These are phyloP conservation scores for Cydia amplana DNA, from an alignment of 1,140 invertebrate species.

Conservation along the genomic window DNA sequence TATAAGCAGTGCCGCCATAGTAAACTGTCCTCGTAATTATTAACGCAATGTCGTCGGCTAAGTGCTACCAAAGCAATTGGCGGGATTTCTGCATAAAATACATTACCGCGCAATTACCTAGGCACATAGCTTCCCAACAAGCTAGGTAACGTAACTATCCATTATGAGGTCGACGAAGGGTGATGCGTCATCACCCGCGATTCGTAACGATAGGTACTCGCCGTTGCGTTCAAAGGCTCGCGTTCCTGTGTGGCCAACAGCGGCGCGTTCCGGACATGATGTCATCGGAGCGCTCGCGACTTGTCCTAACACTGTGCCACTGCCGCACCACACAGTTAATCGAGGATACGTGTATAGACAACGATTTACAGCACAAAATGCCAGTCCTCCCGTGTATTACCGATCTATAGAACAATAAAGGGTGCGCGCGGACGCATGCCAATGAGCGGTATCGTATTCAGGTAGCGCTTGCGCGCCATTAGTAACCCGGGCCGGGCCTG, in stretches of 20 bases:
- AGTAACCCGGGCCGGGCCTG: slow-evolving; percentile 64
- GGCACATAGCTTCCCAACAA: neutral
- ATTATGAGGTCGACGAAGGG: slow-evolving; percentile 37
- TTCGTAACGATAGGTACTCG: slow-evolving; percentile 43
- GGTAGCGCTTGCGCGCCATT: slow-evolving; percentile 66
- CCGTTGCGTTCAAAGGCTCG: slow-evolving; percentile 46
- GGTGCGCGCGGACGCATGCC: slow-evolving; percentile 63
- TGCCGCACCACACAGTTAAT: slow-evolving; percentile 64
- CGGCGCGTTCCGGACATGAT: slow-evolving; percentile 66
- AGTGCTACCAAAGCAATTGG: slow-evolving; percentile 13
- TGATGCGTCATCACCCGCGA: slow-evolving; percentile 52
- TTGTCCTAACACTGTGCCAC: slow-evolving; percentile 60
- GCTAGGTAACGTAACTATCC: neutral
- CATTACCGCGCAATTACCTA: neutral
- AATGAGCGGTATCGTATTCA: slow-evolving; percentile 70
- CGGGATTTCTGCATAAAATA: neutral
- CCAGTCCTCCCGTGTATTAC: slow-evolving; percentile 77
- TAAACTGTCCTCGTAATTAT: neutral
- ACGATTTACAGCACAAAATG: slow-evolving; percentile 76
- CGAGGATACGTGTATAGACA: slow-evolving; percentile 72
- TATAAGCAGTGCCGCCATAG: slow-evolving; percentile 13
- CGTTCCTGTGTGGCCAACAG: slow-evolving; percentile 65
- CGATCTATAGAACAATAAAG: slow-evolving; percentile 77
- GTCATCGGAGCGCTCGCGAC: slow-evolving; percentile 64
- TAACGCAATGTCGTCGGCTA: slow-evolving; percentile 6